Base-by-base conservation (phyloP, 92 coral and sea anemone species). In the Bergia sp. region DNA sequence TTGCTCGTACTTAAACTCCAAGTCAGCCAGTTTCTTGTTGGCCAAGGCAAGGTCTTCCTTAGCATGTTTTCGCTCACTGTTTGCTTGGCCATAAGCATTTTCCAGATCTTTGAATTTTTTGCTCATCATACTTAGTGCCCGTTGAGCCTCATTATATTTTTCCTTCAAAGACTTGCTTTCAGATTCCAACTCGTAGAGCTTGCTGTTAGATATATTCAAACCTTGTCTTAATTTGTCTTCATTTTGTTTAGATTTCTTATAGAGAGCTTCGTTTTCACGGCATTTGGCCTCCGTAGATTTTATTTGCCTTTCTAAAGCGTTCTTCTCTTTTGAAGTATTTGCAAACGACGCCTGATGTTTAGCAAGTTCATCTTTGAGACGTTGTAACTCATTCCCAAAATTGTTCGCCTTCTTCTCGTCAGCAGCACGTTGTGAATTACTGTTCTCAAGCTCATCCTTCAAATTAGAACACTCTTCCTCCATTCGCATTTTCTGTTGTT, bases 1-100 rank as follows among this genome's bases (percentile, higher is more conserved):
- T 36, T 93, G 90, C n/a, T 95, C 96, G 64, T 92, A 89, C 36
- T 90, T 93, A 79, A 93, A 90, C 78, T 92, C 96, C 64, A 95
- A 77, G 71, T 95, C 96, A 21, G 93, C 80, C 0, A 96, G 49
- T 77, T 95, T 94, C 79, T 86, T 89, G 71, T 88, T 89, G 29
- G 89, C 50, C 6, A 82, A 21, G 64, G 90, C 85, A 58, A 95
- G 86, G 44, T 94, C 93, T 86, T 94, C 94, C 55, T 91, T 94
- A 8, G 90, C 87, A 21, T 89, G 93, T 82, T 90, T 93, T 82
- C 96, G 82, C 73, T 96, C 99, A 41, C 49, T 66, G 64, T 95
- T 98, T 65, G 92, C 89, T 74, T 92, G 93, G 74, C 91, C 93
- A 90, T 77, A 92, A 3, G 89, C 76, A 49, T 88, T 91, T 40